phyloP scores from a whole-genome alignment of 2,888 invertebrate species.

The Ceramica pisi region DNA sequence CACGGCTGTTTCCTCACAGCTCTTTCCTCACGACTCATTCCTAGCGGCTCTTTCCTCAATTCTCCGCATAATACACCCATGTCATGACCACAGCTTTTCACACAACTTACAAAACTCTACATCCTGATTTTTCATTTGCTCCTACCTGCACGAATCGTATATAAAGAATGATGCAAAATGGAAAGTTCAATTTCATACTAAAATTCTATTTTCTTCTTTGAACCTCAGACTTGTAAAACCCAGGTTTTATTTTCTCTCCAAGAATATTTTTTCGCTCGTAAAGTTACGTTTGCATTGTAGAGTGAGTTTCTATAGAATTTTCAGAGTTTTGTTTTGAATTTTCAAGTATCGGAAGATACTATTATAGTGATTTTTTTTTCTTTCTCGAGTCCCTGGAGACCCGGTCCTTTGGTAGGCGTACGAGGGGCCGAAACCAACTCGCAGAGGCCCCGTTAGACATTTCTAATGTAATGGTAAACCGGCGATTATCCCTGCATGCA shows the following conservation, averaged over 20 bases:
- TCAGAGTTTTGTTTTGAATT: neutral
- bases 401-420: too few species aligned
- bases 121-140: neutral
- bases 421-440: too few species aligned
- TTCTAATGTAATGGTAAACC: too few species aligned
- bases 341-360: neutral
- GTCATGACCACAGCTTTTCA: neutral
- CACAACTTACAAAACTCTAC: neutral
- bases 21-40: neutral
- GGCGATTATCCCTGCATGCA: too few species aligned
- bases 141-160: neutral
- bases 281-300: neutral
- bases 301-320: neutral
- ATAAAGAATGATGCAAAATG: neutral
- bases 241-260: constrained; percentile 5
- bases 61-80: neutral
- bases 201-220: neutral
- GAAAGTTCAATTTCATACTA: neutral
- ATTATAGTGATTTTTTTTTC: too few species aligned
- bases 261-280: constrained; percentile 3
- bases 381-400: too few species aligned
- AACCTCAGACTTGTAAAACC: neutral
- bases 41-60: neutral
- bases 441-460: too few species aligned
- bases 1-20: neutral